Base-by-base conservation (phyloP, 2,113 vertebrate species). In the Corydoras sp. region DNA sequence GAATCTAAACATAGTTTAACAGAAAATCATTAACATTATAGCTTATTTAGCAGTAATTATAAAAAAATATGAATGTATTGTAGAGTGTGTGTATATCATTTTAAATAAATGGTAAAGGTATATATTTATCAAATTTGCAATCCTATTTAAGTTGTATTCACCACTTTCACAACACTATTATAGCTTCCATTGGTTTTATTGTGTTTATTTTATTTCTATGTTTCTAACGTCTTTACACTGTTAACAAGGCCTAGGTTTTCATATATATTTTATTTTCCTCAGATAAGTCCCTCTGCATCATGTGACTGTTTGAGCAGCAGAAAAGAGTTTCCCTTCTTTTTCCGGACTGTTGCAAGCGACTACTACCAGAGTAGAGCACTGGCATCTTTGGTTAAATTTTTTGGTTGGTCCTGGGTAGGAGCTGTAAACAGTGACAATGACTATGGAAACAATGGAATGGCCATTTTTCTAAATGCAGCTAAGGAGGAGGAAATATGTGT, bases 371-470 rank as follows among this genome's bases (percentile, higher is more conserved):
- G 86, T 60, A 79, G 71, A 73, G 85, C 85, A 6, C 81, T 90
- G 0, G 87, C 81, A 12, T 81, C 86, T 59, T 60, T 89, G 66
- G 84, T 89, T 13, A 89, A 89, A 54, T 81, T 85, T 76, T 89
- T 89, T 63, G 86, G 87, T 65, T 90, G 89, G 89, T 85, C 81
- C 9, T 90, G 89, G 87, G 87, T 89, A 0, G 88, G 89, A 4
- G 74, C 87, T n/a, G 79, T 89, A 15, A 85, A 87, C 77, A 89
- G 86, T 15, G 83, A 88, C 77, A 88, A 81, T 61, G 87, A 89
- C 59, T 90, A 89, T 3, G 89, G 89, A n/a, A 89, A 89, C 76
- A 86, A 78, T 2, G 89, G 88, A 68, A 89, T 89, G 83, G 83
- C 86, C 4, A 85, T 86, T 64, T 90, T 90, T 68, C 78, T 88